Evolutionary conservation across 2,888 invertebrate genomes (phyloP), one percentile per base, ranked within the genome.

Genomic region (Noctua fimbriata): DNA sequence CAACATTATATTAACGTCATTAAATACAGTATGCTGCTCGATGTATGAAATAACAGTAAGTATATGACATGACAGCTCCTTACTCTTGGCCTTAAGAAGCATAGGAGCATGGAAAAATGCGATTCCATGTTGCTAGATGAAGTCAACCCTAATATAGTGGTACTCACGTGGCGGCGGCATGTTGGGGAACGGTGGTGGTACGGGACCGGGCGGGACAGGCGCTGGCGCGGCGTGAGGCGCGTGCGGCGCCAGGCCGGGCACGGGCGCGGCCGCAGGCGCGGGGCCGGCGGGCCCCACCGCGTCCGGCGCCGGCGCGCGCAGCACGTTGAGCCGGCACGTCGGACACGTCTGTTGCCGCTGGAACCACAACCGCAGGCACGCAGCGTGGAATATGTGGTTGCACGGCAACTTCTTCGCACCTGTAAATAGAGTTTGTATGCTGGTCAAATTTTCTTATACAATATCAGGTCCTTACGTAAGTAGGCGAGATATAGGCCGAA

Each of bases 321-420:
- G 92, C 91, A 98, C 99, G 95, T 99, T 99, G 86, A 99, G 97
- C 24, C 99, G 98, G 94, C 99, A 99, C 9, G 99, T 99, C 1
- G 99, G 99, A 93, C 99, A 99, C 9, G 99, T 99, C 97, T 99
- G 99, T 94, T 99, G 99, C 16, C 99, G 98, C 96, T 99, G 99
- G 97, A 99, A 99, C 99, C 99, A 99, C 63, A 99, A 99, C 72
- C 99, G 98, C 77, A 99, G 97, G 95, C 99, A 99, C 76, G 99
- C 98, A 69, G 99, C 99, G 96, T 99, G 99, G 97, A 99, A 99
- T 92, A 99, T 99, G 95, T 99, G 99, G 94, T 99, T 99, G 96
- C 99, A 99, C 0, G 99, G 99, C 86, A 99, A 96, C 93, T 99
- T 99, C 96, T 99, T 99, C 65, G 99, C 98, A 73, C 92, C 98